Evolutionary conservation across 2,797 vertebrate genomes (phyloP), one percentile per base, ranked within the genome.

Genomic region (Mus spretus): DNA sequence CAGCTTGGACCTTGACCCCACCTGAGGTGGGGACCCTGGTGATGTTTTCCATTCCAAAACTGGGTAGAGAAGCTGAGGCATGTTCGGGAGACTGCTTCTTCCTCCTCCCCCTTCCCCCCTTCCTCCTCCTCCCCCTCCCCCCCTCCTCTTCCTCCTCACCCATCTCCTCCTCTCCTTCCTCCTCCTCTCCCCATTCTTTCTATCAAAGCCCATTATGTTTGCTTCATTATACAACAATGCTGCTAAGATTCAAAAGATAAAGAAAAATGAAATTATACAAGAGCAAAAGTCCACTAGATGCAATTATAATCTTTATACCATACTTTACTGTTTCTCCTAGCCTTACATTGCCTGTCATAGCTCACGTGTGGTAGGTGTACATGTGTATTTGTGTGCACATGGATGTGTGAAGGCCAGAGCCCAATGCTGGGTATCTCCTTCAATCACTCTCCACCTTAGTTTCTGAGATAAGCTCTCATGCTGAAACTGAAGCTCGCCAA

Each of bases 141-240:
- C n/a, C 75, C 40, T 14, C 14, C 3, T 47, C 37, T 3, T 24
- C 22, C 40, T 47, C 20, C 20, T 24, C 22, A 19, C 24, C 10
- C 70, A 19, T 11, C 6, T 50, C 12, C 10, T 37, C 19, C 59
- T 26, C 10, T 37, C 19, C 59, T 26, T 61, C n/a, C 28, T 67
- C 59, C 11, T 24, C 53, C 24, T 44, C 57, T 47, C 15, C 37
- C 31, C 8, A 3, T 50, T 40, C 34, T 15, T 70, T 88, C 75
- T 34, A 5, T 84, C 20, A 78, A 93, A 91, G 44, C 20, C 72
- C 59, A 83, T 91, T 89, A 6, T 59, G 87, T 79, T 91, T 94
- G 59, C 10, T 90, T 78, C 31, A 44, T 81, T 89, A 57, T 50
- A 84, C 91, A 89, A 31, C n/a, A 63, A 40, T 65, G 94, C 34